Percentiles rank a stretch among this genome's conserved stretches.
These are phyloP conservation scores for Octopus sinensis DNA, from an alignment of 1,140 invertebrate genomes.

Conservation along the genomic window DNA sequence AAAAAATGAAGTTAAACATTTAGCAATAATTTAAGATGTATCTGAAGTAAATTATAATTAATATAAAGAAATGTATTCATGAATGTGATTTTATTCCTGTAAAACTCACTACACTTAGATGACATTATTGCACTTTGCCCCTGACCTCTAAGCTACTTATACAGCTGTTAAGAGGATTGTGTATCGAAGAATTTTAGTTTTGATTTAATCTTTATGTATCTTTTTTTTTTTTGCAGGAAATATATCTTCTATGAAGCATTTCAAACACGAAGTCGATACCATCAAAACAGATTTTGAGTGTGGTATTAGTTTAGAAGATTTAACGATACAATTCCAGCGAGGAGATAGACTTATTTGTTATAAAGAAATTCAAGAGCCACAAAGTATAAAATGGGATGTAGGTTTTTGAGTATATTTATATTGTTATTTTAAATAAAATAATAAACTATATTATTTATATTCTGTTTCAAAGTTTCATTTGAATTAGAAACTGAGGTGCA, in stretches of 20 bases:
- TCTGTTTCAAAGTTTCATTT: too few species aligned
- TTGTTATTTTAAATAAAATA: too few species aligned
- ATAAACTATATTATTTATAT: too few species aligned
- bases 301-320: slow-evolving; percentile 74
- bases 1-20: too few species aligned
- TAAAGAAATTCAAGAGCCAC: slow-evolving; percentile 64
- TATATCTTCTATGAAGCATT: slow-evolving; percentile 77
- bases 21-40: too few species aligned
- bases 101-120: neutral
- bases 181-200: too few species aligned
- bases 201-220: too few species aligned
- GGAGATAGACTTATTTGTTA: slow-evolving; percentile 82
- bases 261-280: slow-evolving; percentile 82
- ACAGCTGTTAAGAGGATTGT: too few species aligned
- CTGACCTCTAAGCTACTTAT: too few species aligned
- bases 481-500: too few species aligned
- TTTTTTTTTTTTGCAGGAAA: slow-evolving; percentile 59
- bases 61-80: neutral
- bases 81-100: neutral
- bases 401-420: slow-evolving; percentile 64
- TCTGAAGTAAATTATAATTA: too few species aligned
- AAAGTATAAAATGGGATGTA: slow-evolving; percentile 77
- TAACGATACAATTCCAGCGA: slow-evolving; percentile 65
- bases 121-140: neutral
- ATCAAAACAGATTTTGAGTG: slow-evolving; percentile 85